A percentile compares a stretch with the other conserved stretches of the same genome.
phyloP scores from a whole-genome alignment of 2,797 vertebrate genomes.

The Galaxias olidus region DNA sequence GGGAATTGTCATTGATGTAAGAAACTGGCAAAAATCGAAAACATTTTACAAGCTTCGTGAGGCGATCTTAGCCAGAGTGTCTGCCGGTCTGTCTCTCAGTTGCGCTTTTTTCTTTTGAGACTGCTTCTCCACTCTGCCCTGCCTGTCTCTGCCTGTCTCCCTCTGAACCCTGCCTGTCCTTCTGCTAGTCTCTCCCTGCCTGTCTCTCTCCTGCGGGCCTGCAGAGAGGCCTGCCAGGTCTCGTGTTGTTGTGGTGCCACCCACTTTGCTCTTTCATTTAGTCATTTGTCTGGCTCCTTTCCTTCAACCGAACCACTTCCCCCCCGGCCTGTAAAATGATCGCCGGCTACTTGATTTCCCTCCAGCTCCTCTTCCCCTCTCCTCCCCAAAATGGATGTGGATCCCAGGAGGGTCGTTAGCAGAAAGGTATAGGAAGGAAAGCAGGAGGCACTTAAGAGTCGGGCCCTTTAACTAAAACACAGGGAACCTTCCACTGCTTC shows the following conservation, averaged over 20 bases:
- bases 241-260: constrained; percentile 52
- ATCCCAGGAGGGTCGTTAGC: constrained; percentile 70
- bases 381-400: constrained; percentile 72
- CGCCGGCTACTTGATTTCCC: constrained; percentile 75
- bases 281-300: constrained; percentile 86
- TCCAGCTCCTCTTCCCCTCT: constrained; percentile 54
- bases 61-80: too few species aligned
- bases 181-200: constrained; percentile 28
- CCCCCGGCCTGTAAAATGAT: constrained; percentile 85
- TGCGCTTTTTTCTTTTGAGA: not conserved
- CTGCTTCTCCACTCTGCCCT: constrained; percentile 8
- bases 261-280: constrained; percentile 80
- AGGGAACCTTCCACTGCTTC: constrained; percentile 15
- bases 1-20: too few species aligned
- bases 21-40: too few species aligned
- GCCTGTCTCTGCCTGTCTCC: not conserved
- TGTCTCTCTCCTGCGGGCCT: constrained; percentile 18
- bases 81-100: not conserved
- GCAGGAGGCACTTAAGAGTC: constrained; percentile 51
- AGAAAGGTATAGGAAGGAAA: constrained; percentile 47
- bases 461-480: constrained; percentile 39
- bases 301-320: constrained; percentile 77
- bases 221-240: constrained; percentile 31
- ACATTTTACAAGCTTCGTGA: too few species aligned
- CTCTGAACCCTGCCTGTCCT: constrained; percentile 42